Base-by-base conservation (phyloP, 2,888 invertebrate genomes). In the Orthosia gothica region DNA sequence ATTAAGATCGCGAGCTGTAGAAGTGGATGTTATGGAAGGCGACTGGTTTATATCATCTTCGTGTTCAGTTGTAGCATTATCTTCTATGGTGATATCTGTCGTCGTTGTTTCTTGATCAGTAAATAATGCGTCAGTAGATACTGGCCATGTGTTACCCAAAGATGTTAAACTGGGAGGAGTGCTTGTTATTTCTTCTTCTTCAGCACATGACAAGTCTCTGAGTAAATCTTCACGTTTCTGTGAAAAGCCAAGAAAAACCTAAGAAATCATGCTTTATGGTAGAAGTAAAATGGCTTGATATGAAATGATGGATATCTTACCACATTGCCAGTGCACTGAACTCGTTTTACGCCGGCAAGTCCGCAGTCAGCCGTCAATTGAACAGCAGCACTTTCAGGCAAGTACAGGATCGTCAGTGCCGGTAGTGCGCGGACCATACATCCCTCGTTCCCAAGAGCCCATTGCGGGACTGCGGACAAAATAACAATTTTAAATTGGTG, bases 321-420 rank as follows among this genome's bases (percentile, higher is more conserved):
- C 97, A 98, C 97, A 92, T 98, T 97, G 87, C 98, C 98, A 89
- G 97, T 98, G 93, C 98, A 98, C 82, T 98, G 97, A 74, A 98
- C 97, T 80, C 97, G 97, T 89, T 98, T 97, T 5, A 98, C 97
- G 16, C 98, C 98, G 77, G 98, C 98, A 77, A 98, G 93, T 67
- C 98, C 98, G 87, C 98, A 98, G 91, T 98, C 98, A 47, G 98
- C 97, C 55, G 98, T 98, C 71, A 98, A 95, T 92, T 98, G 98
- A 67, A 98, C 97, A 63, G 98, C 98, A 52, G 98, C 98, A 90
- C 98, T 98, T 90, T 98, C 98, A 47, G 98, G 98, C 89, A 98
- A 97, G 91, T 98, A 98, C 75, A 98, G 97, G 82, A 98, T 97
- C 1, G 98, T 98, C 82, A 98, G 94, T 50, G 98, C 98, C 7